Percentiles rank a stretch among this genome's conserved stretches.
Conservation (phyloP, 1,140 invertebrate genomes). For the Panagrolaimus sp. region DNA sequence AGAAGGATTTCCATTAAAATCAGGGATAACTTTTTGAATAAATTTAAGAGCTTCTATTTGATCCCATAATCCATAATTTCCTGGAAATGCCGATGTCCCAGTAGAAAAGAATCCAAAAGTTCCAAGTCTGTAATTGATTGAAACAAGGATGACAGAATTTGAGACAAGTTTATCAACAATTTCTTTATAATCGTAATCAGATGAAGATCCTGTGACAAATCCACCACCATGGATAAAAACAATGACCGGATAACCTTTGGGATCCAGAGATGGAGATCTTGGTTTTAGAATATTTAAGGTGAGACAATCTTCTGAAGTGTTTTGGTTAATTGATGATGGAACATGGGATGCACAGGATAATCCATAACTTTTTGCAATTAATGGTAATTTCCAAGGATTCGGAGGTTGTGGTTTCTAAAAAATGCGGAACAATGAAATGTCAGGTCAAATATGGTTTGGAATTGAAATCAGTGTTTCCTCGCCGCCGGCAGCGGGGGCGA, state of each 20-base stretch:
- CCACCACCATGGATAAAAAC: conserved; percentile 25
- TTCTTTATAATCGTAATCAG: neutral
- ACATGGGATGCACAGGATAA: neutral
- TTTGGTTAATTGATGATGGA: neutral
- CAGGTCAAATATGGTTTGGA: too few relatives aligned
- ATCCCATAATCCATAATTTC: conserved; percentile 23
- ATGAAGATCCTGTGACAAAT: neutral
- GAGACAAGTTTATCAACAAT: conserved; percentile 10
- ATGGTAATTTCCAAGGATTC: neutral
- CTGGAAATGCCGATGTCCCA: neutral
- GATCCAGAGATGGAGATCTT: neutral
- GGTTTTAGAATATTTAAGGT: conserved; percentile 21
- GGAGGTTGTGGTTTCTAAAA: conserved; percentile 24
- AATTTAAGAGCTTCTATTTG: conserved; percentile 70
- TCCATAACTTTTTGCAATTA: neutral
- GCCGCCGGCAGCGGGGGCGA: too few relatives aligned
- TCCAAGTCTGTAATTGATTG: neutral
- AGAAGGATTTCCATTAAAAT: conserved; percentile 84
- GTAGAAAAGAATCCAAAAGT: conserved; percentile 22
- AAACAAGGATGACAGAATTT: conserved; percentile 22
- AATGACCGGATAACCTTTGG: conserved; percentile 11
- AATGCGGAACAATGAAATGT: too few relatives aligned
- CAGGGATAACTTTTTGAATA: conserved; percentile 70
- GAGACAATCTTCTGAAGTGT: conserved; percentile 23
- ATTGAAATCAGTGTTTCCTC: too few relatives aligned